A percentile compares a stretch with the other conserved stretches of the same genome.
Evolutionary conservation across 2,113 vertebrate genomes (phyloP).

Genomic region (Eidolon helvum): DNA sequence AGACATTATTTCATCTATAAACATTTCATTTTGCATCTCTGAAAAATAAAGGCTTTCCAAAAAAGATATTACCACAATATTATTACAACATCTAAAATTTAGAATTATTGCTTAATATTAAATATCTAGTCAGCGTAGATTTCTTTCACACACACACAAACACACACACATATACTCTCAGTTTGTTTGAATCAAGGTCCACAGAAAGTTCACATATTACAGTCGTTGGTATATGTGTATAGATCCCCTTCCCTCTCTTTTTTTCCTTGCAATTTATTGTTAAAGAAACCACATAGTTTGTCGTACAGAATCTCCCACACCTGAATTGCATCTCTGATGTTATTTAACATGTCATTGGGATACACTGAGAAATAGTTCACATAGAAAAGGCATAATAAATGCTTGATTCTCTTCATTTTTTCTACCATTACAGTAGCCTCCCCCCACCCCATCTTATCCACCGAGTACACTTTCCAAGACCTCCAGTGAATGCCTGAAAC

Average conservation of each 20-base stretch:
- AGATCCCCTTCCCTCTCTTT: not conserved
- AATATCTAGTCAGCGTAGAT: not conserved
- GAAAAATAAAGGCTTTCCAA: not conserved
- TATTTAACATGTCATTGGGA: not conserved
- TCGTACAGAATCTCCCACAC: not conserved
- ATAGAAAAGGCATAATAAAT: not conserved
- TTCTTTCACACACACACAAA: not conserved
- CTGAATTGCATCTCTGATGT: not conserved
- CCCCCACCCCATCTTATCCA: not conserved
- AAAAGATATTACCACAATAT: slow-evolving; percentile 2
- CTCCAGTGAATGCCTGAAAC: not conserved
- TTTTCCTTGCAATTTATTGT: not conserved
- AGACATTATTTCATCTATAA: not conserved
- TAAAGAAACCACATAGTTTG: not conserved
- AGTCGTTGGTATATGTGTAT: not conserved
- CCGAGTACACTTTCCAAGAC: not conserved
- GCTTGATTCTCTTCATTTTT: slow-evolving; percentile 20
- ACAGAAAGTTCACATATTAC: not conserved
- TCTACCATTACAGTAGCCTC: not conserved
- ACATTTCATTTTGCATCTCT: slow-evolving; percentile 15
- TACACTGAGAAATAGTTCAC: slow-evolving; percentile 14
- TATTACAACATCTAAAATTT: not conserved
- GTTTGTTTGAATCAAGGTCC: not conserved
- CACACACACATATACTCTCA: not conserved
- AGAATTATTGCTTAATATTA: not conserved